Evolutionary conservation across 2,797 vertebrate species (phyloP), one percentile per base, ranked within the genome.

Genomic region (Danio aesculapii): DNA sequence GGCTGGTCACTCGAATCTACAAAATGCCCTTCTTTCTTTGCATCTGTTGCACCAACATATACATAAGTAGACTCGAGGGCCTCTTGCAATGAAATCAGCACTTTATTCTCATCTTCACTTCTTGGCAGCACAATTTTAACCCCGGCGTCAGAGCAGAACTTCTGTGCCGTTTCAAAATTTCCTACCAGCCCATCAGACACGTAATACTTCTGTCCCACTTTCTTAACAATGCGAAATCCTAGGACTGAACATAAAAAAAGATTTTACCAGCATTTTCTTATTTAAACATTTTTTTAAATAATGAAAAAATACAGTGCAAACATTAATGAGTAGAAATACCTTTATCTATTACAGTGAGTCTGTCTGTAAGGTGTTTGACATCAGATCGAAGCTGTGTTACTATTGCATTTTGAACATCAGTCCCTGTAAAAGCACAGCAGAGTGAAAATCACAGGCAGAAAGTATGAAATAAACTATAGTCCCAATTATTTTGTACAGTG

Each of bases 101-200:
- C 19, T 43, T 59, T 41, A 61, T 81, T 81, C 75, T 82, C 81
- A 17, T 55, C 41, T 77, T 77, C 66, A 57, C 41, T 85, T 59
- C 12, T 79, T 16, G 71, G 80, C 7, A 82, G 49, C 21, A 16
- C 71, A 43, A 84, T 47, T 44, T 78, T 71, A 8, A 17, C 79
- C 16, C 64, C 75, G 64, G 30, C 64, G 0, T 66, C 52, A 19
- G 71, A 49, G 75, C 80, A 84, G 43, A 69, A 47, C 10, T 8
- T 69, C 41, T 10, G 2, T 57, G 49, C 80, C 49, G 71, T 50
- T 41, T 61, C 59, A 57, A 79, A 73, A 14, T 44, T 44, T 12
- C 41, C 57, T 2, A 9, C 14, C 57, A 50, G 21, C 39, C 70
- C 75, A 59, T 82, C 1, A 0, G 57, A 57, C 17, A 79, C 75